Conservation (phyloP, 2,888 invertebrate genomes). For the Druceiella hillmani region DNA sequence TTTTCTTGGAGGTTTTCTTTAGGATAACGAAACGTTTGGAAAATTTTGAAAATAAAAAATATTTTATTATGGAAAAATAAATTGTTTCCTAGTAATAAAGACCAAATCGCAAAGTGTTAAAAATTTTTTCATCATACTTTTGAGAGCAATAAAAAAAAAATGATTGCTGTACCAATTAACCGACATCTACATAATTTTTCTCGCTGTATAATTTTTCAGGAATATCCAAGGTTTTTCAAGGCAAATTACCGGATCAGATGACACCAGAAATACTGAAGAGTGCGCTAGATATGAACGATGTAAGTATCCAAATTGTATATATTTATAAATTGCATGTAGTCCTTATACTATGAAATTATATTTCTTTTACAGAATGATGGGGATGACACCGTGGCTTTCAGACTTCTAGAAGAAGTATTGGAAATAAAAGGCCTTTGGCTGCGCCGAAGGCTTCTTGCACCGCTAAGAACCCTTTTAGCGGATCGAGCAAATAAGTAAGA, state of each 20-base stretch:
- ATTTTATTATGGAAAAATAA: too few relatives aligned
- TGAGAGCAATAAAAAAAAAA: too few relatives aligned
- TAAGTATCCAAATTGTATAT: conserved; percentile 26
- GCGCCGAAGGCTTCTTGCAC: conserved; percentile 38
- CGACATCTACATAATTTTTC: too few relatives aligned
- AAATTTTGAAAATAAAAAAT: too few relatives aligned
- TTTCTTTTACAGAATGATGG: conserved; percentile 37
- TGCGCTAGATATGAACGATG: conserved; percentile 40
- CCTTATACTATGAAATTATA: too few relatives aligned
- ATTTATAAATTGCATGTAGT: too few relatives aligned
- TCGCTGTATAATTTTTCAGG: conserved; percentile 35
- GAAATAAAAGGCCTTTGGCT: conserved; percentile 44
- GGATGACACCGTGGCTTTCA: conserved; percentile 40
- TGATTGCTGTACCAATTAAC: too few relatives aligned
- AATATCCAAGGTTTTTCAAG: conserved; percentile 70
- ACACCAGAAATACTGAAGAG: conserved; percentile 36
- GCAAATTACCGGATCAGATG: conserved; percentile 37
- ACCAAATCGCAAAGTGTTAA: too few relatives aligned
- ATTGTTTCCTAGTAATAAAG: too few relatives aligned
- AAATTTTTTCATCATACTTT: too few relatives aligned
- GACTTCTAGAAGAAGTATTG: conserved; percentile 41
- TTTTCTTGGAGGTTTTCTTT: too few relatives aligned
- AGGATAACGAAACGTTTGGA: too few relatives aligned
- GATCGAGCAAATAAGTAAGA: conserved; percentile 46
- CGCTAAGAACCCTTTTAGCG: conserved; percentile 40